These are phyloP conservation scores for cattle (Bos taurus) DNA, from an alignment of 2,113 vertebrate genomes.

Conservation along the genomic window DNA sequence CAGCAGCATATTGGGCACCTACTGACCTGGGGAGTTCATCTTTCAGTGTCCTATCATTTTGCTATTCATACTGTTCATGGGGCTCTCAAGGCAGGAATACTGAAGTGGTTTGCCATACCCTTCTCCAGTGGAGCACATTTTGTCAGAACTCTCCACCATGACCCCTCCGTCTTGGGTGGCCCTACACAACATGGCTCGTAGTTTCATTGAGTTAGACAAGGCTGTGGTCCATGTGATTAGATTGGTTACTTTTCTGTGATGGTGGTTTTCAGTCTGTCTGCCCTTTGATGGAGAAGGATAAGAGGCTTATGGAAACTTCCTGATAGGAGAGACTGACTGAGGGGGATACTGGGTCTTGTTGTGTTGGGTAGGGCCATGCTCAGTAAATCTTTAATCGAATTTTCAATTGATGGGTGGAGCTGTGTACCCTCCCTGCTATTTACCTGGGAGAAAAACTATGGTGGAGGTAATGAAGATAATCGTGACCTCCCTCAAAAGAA, in stretches of 20 bases:
- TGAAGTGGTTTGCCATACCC: background rate
- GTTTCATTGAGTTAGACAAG: background rate
- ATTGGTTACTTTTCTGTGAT: background rate
- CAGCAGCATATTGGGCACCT: background rate
- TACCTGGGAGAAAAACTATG: background rate
- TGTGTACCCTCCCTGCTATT: background rate
- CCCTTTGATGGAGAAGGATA: background rate
- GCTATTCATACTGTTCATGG: background rate
- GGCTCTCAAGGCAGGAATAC: background rate
- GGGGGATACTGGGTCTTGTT: background rate
- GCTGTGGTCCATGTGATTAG: background rate
- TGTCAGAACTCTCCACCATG: background rate
- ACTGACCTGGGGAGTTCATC: background rate
- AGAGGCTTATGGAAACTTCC: background rate
- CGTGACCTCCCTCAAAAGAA: background rate
- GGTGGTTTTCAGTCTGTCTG: background rate
- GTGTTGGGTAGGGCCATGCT: background rate
- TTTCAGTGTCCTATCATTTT: background rate
- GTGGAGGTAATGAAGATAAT: background rate
- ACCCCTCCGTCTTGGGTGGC: background rate
- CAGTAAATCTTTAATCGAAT: background rate
- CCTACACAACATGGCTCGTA: background rate
- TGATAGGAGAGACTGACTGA: background rate
- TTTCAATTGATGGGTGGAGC: background rate
- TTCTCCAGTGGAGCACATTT: background rate